A percentile compares a stretch with the other conserved stretches of the same genome.
Conservation (phyloP, 2,113 vertebrate species). For the Scytalopus superciliaris region DNA sequence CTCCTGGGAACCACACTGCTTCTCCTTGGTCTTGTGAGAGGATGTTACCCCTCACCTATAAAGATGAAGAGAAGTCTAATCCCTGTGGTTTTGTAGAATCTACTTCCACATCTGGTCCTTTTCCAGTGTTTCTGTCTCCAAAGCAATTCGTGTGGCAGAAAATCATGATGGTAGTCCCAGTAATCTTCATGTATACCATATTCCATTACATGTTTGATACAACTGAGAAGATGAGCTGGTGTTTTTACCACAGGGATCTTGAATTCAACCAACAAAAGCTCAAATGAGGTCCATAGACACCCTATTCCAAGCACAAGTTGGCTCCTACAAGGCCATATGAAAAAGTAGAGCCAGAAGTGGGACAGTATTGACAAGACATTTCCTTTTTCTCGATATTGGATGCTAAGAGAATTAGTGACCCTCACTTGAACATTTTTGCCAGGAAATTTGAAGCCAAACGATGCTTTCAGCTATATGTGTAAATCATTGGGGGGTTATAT, state of each 20-base stretch:
- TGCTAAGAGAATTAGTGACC: background rate
- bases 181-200: background rate
- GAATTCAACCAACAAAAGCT: background rate
- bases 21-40: background rate
- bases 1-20: background rate
- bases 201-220: background rate
- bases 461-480: background rate
- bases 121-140: background rate
- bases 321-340: background rate
- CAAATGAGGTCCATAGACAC: background rate
- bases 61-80: background rate
- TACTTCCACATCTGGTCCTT: background rate
- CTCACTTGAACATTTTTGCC: background rate
- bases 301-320: background rate
- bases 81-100: background rate
- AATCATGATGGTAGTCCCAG: background rate
- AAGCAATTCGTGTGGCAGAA: background rate
- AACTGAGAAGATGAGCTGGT: background rate
- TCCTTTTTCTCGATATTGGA: background rate
- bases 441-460: background rate
- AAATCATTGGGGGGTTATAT: conserved; percentile 19
- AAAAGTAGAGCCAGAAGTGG: background rate
- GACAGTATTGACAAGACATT: background rate
- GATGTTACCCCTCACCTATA: background rate
- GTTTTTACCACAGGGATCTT: background rate